phyloP scores from a whole-genome alignment of 2,113 vertebrate genomes.

The Mirounga angustirostris region DNA sequence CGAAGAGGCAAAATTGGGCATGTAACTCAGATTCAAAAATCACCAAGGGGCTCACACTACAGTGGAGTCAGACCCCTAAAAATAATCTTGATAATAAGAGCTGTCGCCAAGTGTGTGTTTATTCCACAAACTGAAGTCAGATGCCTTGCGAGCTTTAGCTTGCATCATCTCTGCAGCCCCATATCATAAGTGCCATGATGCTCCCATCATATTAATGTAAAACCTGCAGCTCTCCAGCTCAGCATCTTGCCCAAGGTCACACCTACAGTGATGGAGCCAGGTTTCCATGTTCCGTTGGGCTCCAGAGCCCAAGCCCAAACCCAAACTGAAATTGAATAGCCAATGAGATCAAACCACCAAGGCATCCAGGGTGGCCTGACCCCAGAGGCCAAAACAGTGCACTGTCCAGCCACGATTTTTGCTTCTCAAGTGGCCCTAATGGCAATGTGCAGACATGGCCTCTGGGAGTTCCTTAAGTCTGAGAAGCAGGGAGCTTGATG shows the following conservation, averaged over 20 bases:
- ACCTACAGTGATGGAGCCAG: background rate
- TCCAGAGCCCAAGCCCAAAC: background rate
- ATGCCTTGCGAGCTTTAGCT: background rate
- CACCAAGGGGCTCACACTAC: background rate
- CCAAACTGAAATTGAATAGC: background rate
- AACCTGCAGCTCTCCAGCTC: background rate
- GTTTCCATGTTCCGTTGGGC: background rate
- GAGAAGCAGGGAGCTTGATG: background rate
- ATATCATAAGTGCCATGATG: background rate
- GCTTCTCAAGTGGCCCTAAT: background rate
- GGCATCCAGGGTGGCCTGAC: background rate
- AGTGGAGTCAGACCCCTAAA: background rate
- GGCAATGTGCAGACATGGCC: background rate
- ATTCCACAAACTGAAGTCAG: background rate
- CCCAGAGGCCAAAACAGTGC: background rate
- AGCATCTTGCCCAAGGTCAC: slow-evolving; percentile 22
- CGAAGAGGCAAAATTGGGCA: background rate
- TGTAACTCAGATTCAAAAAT: background rate
- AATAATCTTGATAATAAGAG: background rate
- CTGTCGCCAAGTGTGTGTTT: background rate
- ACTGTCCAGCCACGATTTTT: background rate
- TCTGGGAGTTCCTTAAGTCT: background rate
- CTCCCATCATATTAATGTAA: background rate
- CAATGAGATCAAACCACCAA: background rate
- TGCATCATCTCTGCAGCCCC: background rate